A percentile compares a stretch with the other conserved stretches of the same genome.
phyloP scores from a whole-genome alignment of 2,888 invertebrate genomes.

The Eremobia ochroleuca region DNA sequence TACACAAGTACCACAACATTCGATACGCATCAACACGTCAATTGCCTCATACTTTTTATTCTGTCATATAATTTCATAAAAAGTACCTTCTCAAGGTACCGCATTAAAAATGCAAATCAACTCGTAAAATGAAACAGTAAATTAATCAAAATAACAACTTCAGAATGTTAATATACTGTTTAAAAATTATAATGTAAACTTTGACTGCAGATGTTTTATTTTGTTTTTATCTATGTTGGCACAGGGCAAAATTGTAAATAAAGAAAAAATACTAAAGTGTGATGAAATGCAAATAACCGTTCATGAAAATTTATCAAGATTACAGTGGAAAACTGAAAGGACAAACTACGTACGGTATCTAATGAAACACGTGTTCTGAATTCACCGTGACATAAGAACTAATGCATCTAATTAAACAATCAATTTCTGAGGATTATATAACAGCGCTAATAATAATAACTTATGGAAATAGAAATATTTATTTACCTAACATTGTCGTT shows the following conservation, averaged over 20 bases:
- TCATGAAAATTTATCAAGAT: constrained; percentile 50
- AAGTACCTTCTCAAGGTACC: constrained; percentile 51
- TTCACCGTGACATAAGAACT: constrained; percentile 63
- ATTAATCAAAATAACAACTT: constrained; percentile 59
- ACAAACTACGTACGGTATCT: constrained; percentile 56
- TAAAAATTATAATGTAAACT: constrained; percentile 51
- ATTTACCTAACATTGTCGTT: not conserved
- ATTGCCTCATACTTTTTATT: constrained; percentile 60
- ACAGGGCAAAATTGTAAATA: constrained; percentile 18
- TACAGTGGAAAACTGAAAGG: constrained; percentile 37
- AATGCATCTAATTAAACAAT: constrained; percentile 65
- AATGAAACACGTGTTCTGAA: constrained; percentile 64
- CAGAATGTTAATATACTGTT: constrained; percentile 46
- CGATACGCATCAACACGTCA: constrained; percentile 59
- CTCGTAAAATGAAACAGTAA: constrained; percentile 46
- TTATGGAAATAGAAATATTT: constrained; percentile 1
- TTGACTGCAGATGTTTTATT: constrained; percentile 42
- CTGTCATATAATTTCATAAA: constrained; percentile 58
- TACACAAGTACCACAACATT: constrained; percentile 45
- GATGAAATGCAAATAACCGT: constrained; percentile 44
- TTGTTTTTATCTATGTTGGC: constrained; percentile 37
- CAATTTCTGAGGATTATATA: constrained; percentile 53
- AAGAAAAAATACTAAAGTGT: constrained; percentile 24
- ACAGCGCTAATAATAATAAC: constrained; percentile 20
- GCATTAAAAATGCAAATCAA: constrained; percentile 55